phyloP scores from a whole-genome alignment of 2,797 vertebrate genomes.

The Notamacropus eugenii region DNA sequence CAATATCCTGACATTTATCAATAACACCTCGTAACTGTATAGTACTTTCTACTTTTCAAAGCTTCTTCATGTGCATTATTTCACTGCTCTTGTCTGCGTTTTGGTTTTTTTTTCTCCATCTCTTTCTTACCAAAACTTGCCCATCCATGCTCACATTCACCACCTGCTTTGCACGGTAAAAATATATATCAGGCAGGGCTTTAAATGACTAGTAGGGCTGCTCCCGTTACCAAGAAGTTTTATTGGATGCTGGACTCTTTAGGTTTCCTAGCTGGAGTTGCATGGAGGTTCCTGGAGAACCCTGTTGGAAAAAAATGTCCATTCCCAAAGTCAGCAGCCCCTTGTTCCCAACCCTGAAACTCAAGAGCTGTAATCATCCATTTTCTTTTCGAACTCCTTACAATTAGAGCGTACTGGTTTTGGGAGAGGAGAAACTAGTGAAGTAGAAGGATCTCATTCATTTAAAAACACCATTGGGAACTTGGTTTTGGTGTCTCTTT shows the following conservation, averaged over 20 bases:
- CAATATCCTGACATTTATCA: neutral
- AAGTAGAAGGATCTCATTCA: neutral
- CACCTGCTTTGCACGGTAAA: neutral
- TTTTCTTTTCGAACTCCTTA: neutral
- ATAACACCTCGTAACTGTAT: neutral
- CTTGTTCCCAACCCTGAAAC: neutral
- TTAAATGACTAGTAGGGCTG: neutral
- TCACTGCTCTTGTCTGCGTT: neutral
- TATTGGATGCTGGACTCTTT: constrained; percentile 1
- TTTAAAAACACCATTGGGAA: neutral
- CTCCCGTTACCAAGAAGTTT: constrained; percentile 54
- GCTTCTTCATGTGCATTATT: neutral
- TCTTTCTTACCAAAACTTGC: neutral
- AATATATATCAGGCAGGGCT: neutral
- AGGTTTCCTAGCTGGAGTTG: neutral
- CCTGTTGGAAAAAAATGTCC: neutral
- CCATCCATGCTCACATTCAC: neutral
- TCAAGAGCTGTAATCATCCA: neutral
- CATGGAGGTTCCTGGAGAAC: neutral
- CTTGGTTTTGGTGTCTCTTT: neutral
- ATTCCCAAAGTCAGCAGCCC: neutral
- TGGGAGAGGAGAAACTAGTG: neutral
- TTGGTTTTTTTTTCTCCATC: neutral
- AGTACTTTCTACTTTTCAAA: constrained; percentile 15
- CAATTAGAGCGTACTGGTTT: neutral